These are phyloP conservation scores for Umimayanthus kanabou DNA, from an alignment of 92 coral and sea anemone genomes.

Conservation along the genomic window DNA sequence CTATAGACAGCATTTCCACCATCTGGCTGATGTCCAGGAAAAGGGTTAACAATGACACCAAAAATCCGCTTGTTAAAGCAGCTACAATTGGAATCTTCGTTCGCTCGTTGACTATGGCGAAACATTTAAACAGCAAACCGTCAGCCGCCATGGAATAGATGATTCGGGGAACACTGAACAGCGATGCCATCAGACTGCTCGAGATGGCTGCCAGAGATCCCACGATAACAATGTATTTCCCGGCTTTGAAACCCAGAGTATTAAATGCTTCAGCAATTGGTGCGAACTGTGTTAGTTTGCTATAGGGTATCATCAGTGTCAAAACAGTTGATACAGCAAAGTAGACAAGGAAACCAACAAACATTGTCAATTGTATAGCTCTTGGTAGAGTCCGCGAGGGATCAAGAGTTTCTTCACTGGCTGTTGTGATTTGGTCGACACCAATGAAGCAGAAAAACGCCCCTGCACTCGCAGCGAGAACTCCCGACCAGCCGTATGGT, in stretches of 20 bases:
- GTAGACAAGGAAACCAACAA: conserved; percentile 42
- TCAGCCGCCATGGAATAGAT: conserved; percentile 78
- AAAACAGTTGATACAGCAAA: conserved; percentile 56
- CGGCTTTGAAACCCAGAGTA: conserved; percentile 56
- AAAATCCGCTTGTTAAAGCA: conserved; percentile 41
- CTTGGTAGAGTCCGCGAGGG: conserved; percentile 67
- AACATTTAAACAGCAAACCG: conserved; percentile 68
- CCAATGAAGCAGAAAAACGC: conserved; percentile 77
- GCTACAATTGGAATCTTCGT: conserved; percentile 77
- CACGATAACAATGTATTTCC: conserved; percentile 67
- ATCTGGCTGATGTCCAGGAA: conserved; percentile 62
- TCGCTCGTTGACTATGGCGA: conserved; percentile 62
- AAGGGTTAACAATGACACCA: conserved; percentile 61
- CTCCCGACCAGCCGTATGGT: conserved; percentile 76
- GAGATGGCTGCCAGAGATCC: conserved; percentile 81
- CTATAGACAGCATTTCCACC: conserved; percentile 44
- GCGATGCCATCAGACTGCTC: conserved; percentile 53
- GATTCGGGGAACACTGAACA: conserved; percentile 73
- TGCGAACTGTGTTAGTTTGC: conserved; percentile 33
- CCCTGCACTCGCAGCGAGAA: conserved; percentile 71
- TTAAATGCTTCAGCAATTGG: conserved; percentile 57
- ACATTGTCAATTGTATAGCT: conserved; percentile 50
- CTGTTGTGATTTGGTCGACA: conserved; percentile 73
- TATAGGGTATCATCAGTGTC: conserved; percentile 53
- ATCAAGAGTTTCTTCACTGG: conserved; percentile 72